A percentile compares a stretch with the other conserved stretches of the same genome.
These are phyloP conservation scores for Bruchidius siliquastri DNA, from an alignment of 2,888 invertebrate genomes.

Conservation along the genomic window DNA sequence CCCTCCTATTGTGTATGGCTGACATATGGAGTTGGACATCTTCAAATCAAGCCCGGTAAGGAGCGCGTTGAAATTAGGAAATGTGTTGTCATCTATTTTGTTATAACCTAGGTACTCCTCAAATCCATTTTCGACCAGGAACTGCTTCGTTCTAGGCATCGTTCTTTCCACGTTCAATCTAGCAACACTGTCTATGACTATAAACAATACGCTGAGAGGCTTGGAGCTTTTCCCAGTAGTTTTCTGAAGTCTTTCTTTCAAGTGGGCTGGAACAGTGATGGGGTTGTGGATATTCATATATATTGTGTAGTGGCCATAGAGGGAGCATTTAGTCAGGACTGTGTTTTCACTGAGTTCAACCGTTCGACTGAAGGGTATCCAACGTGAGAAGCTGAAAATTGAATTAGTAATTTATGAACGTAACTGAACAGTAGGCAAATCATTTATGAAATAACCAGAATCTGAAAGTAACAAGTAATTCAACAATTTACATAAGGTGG, in stretches of 20 bases:
- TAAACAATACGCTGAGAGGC: conserved; percentile 64
- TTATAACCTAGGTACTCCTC: conserved; percentile 45
- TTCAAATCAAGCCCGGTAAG: conserved; percentile 59
- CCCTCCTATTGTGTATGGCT: conserved; percentile 51
- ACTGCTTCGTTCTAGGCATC: conserved; percentile 67
- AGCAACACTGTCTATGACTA: conserved; percentile 85
- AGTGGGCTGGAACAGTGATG: conserved; percentile 39
- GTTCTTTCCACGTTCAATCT: conserved; percentile 70
- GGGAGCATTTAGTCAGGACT: conserved; percentile 22
- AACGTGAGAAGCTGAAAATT: conserved; percentile 14
- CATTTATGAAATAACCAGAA: too few relatives aligned
- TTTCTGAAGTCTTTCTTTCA: conserved; percentile 50
- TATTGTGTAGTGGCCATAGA: conserved; percentile 24
- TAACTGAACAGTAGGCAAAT: too few relatives aligned
- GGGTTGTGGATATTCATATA: conserved; percentile 54
- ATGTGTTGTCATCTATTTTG: conserved; percentile 83
- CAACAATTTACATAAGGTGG: too few relatives aligned
- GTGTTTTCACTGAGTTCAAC: conserved; percentile 18
- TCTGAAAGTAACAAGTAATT: too few relatives aligned
- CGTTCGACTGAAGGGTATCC: conserved; percentile 13
- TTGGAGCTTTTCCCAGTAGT: conserved; percentile 20
- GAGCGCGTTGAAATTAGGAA: conserved; percentile 82
- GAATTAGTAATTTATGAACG: not conserved
- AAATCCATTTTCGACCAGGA: conserved; percentile 55
- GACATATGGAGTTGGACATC: conserved; percentile 43